Evolutionary conservation across 2,113 vertebrate genomes (phyloP).

Genomic region (Pluvianellus socialis): DNA sequence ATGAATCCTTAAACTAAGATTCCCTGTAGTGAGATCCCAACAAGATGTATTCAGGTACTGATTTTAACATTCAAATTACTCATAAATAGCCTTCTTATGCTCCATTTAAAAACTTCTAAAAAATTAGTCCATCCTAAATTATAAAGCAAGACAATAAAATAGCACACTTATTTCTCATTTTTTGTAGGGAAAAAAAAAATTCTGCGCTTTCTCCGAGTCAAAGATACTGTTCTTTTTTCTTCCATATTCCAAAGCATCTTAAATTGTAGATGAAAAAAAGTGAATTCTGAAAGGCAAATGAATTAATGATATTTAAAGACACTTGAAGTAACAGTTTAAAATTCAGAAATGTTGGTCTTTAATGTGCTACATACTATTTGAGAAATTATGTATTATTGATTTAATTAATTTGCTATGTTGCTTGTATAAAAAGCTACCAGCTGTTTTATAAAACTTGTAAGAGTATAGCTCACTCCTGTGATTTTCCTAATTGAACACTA

Average conservation of each 20-base stretch:
- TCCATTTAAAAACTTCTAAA: not conserved
- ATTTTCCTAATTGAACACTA: not conserved
- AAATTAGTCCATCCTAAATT: not conserved
- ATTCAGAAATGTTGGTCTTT: not conserved
- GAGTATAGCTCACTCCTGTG: not conserved
- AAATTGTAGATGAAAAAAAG: not conserved
- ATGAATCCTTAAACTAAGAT: not conserved
- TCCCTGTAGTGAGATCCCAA: not conserved
- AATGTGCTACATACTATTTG: not conserved
- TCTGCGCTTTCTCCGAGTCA: fast-evolving
- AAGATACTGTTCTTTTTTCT: not conserved
- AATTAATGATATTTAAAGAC: not conserved
- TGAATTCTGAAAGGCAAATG: not conserved
- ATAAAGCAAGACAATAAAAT: not conserved
- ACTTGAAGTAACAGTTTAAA: not conserved
- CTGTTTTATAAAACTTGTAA: conserved; percentile 9
- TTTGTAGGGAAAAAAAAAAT: not conserved
- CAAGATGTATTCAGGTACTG: not conserved
- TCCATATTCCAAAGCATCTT: not conserved
- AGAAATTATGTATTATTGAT: not conserved
- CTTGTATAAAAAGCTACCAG: not conserved
- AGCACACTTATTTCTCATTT: not conserved
- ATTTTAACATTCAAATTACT: not conserved
- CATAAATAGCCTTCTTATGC: not conserved
- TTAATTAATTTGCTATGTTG: not conserved